phyloP scores from a whole-genome alignment of 2,797 vertebrate species.

The Hozukius guyotensis region DNA sequence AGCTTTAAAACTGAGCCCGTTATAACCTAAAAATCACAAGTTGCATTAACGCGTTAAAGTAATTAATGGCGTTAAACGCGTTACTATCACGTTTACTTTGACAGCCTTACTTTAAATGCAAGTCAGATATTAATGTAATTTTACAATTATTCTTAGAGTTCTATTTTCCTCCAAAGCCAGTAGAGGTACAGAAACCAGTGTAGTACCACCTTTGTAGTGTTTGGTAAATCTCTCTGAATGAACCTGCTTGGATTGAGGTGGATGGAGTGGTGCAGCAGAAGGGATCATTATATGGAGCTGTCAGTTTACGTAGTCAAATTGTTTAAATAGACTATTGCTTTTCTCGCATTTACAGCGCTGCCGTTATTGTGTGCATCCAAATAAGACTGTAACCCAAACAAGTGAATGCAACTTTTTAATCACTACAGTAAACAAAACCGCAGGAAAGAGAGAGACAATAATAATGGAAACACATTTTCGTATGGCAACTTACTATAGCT shows the following conservation, averaged over 20 bases:
- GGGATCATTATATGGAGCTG: conserved; percentile 3
- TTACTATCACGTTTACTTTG: too few species aligned
- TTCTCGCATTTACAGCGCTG: not conserved
- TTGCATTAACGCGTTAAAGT: too few species aligned
- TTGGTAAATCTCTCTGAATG: not conserved
- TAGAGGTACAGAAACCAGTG: not conserved
- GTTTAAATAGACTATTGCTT: conserved; percentile 1
- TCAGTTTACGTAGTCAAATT: not conserved
- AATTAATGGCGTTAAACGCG: too few species aligned
- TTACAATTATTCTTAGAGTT: not conserved
- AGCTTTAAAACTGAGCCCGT: too few species aligned
- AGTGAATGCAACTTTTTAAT: conserved; percentile 19
- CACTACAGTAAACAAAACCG: conserved; percentile 17
- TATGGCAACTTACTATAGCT: not conserved
- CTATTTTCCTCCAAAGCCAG: not conserved
- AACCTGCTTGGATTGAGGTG: not conserved
- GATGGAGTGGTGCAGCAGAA: not conserved
- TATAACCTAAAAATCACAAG: too few species aligned
- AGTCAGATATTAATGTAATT: not conserved
- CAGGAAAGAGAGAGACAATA: not conserved
- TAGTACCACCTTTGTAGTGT: not conserved
- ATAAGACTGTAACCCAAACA: not conserved
- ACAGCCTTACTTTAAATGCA: not conserved
- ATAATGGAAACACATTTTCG: conserved; percentile 3
- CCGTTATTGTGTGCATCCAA: not conserved